Evolutionary conservation across 2,888 invertebrate species (phyloP), one percentile per base, ranked within the genome.

Genomic region (Dorcus parallelipipedus): DNA sequence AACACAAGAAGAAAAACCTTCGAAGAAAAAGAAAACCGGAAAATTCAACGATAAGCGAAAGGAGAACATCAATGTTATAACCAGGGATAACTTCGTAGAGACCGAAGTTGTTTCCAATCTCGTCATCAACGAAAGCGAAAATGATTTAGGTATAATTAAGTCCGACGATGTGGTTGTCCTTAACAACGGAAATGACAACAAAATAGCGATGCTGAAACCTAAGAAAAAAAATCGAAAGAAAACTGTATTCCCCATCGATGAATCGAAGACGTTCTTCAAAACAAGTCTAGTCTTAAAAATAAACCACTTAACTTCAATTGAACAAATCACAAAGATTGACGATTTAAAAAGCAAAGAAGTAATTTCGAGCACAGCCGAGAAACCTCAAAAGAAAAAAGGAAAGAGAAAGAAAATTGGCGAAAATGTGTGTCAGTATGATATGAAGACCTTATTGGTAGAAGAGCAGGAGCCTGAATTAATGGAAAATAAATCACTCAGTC

Each of bases 401-500:
- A 45, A 20, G 2, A 14, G 23, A 23, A 53, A 53, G 26, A 42
- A 53, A 45, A 61, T 23, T 54, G 7, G 52, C 45, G 14, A 54
- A 59, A 52, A 33, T 7, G 1, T 33, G 6, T 6, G 26, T 33
- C 26, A 33, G 26, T 47, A 56, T 20, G 47, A 54, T 26, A 56
- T 55, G 9, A 59, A 55, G 2, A 52, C 59, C 6, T 23, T 54
- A n/a, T 43, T 67, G 23, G 17, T 43, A 5, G 59, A 61, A 10
- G 69, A 70, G 60, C 66, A 67, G 42, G 73, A 72, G 58, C 67
- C 69, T 9, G 61, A 59, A 43, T 50, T 71, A 41, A 55, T 72
- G 58, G 71, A 73, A 61, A 71, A 67, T 53, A 72, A 71, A 63
- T 20, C 43, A 26, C 57, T 71, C 26, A 51, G 54, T 7, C 10